phyloP scores from a whole-genome alignment of 2,888 invertebrate genomes.

The Hedya salicella region DNA sequence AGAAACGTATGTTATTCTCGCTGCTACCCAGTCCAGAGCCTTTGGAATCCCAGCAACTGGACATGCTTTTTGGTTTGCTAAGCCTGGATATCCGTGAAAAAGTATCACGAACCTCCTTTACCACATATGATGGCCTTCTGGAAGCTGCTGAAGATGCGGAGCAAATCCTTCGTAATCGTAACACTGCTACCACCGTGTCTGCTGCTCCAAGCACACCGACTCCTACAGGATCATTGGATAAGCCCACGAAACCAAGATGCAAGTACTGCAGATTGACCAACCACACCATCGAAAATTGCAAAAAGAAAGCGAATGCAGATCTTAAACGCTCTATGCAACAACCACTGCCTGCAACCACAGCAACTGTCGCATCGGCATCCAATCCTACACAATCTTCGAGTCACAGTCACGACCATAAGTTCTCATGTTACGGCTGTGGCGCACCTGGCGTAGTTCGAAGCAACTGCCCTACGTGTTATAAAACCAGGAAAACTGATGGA shows the following conservation, averaged over 20 bases:
- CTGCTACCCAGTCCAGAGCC: not conserved
- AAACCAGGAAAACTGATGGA: not conserved
- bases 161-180: not conserved
- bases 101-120: not conserved
- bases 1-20: not conserved
- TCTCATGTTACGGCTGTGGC: slow-evolving; percentile 37
- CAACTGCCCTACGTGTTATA: slow-evolving; percentile 20
- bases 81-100: not conserved
- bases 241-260: not conserved
- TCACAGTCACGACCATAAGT: not conserved
- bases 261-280: not conserved
- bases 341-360: too few species aligned
- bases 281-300: not conserved
- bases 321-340: not conserved
- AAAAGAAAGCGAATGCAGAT: not conserved
- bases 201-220: not conserved
- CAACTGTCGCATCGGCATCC: too few species aligned
- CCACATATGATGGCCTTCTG: not conserved
- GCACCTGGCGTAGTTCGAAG: slow-evolving; percentile 27
- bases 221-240: not conserved
- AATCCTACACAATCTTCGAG: too few species aligned
- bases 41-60: not conserved
- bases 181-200: not conserved
- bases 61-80: slow-evolving; percentile 6
- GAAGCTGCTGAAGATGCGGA: not conserved